Evolutionary conservation across 2,888 invertebrate species (phyloP).

Genomic region (Lordiphosa andalusiaca): DNA sequence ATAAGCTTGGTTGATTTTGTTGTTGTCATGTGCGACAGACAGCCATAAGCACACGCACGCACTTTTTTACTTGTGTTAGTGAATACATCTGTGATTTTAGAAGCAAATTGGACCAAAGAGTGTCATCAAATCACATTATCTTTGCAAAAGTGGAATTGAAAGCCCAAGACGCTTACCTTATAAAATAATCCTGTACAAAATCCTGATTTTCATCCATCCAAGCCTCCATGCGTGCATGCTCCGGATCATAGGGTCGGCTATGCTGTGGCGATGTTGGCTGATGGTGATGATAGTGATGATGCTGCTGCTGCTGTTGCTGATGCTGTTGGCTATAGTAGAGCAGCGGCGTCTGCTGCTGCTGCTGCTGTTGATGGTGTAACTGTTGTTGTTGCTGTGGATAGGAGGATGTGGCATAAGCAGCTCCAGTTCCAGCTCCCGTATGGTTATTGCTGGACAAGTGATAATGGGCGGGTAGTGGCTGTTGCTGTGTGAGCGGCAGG

Average conservation of each 20-base stretch:
- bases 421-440: constrained; percentile 8
- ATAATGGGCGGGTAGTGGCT: constrained; percentile 62
- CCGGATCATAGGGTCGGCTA: constrained; percentile 86
- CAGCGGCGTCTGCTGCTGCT: constrained; percentile 11
- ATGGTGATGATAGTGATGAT: constrained; percentile 51
- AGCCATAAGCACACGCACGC: too few species aligned
- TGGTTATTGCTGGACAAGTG: constrained; percentile 37
- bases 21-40: too few species aligned
- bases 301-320: constrained; percentile 32
- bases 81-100: too few species aligned
- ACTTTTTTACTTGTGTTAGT: too few species aligned
- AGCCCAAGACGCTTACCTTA: constrained; percentile 84
- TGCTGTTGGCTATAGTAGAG: constrained; percentile 14
- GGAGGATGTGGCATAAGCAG: constrained; percentile 46
- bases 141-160: too few species aligned
- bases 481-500: constrained; percentile 77
- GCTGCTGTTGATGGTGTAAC: constrained; percentile 16
- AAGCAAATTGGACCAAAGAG: too few species aligned
- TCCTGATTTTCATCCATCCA: constrained; percentile 98
- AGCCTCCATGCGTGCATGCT: constrained; percentile 94
- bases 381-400: constrained; percentile 57
- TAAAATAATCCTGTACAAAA: constrained; percentile 96
- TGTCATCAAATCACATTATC: too few species aligned
- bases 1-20: too few species aligned
- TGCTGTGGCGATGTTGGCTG: constrained; percentile 70